These are phyloP conservation scores for Strigops habroptila DNA, from an alignment of 2,113 vertebrate genomes.

Conservation along the genomic window DNA sequence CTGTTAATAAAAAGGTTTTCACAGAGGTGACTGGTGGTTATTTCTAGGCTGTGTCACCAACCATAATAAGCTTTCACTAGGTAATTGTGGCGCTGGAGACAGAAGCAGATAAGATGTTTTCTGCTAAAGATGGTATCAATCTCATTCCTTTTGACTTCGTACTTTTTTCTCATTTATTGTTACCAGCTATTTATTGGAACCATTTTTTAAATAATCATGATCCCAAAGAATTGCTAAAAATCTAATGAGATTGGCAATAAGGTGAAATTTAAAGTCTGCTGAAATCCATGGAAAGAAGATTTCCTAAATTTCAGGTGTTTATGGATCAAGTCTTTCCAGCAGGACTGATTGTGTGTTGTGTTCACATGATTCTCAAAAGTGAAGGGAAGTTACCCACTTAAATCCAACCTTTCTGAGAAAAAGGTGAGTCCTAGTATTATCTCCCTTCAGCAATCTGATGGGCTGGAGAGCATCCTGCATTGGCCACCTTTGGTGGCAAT, in stretches of 20 bases:
- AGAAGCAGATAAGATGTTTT: neutral
- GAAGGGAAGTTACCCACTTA: neutral
- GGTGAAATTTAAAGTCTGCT: neutral
- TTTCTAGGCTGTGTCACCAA: conserved; percentile 21
- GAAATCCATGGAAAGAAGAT: neutral
- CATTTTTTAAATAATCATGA: neutral
- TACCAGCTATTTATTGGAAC: neutral
- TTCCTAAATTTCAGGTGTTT: neutral
- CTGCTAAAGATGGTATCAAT: neutral
- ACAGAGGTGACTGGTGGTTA: neutral
- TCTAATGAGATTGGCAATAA: neutral
- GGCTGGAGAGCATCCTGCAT: neutral
- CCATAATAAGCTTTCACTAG: neutral
- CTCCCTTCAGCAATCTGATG: neutral
- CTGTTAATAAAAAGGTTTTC: neutral
- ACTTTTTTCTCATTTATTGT: conserved; percentile 26
- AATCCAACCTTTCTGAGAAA: neutral
- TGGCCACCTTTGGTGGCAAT: rapidly evolving
- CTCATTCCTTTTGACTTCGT: neutral
- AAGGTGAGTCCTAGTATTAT: neutral
- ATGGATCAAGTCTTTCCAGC: neutral
- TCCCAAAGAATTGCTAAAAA: neutral
- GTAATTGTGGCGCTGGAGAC: conserved; percentile 21
- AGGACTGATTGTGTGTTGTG: neutral
- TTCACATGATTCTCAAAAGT: neutral